Base-by-base conservation (phyloP, 2,113 vertebrate species). In the Ciconia boyciana region DNA sequence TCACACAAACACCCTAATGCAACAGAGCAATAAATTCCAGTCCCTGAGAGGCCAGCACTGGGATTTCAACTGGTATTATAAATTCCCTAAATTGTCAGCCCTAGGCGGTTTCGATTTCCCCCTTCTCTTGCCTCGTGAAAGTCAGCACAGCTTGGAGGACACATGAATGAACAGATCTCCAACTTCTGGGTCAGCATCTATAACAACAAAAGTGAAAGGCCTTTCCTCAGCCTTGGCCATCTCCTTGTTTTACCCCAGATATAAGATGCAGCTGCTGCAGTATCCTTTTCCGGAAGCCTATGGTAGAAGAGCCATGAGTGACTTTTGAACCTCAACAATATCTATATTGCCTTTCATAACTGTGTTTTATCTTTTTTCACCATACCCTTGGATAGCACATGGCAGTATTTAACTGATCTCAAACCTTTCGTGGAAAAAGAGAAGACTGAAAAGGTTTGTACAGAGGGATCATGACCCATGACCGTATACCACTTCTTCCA, bases 11-110 rank as follows among this genome's bases (percentile, higher is more conserved):
- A 96, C 57, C 61, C 39, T 68, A 75, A 48, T 13, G 11, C 60
- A 96, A 52, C 39, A 71, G 26, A 87, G 75, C 65, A 82, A 87
- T 90, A 84, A 94, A 96, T 89, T 89, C 77, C 83, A 87, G 43
- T 57, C 74, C 57, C 48, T 57, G 39, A 64, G 77, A 87, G 65
- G 52, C 48, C 7, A 81, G 13, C 22, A 19, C 1, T 44, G 69
- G 22, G 43, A 55, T 74, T 84, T 84, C 29, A 87, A 87, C n/a
- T 17, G n/a, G 6, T 51, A 36, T 76, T 86, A 66, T 90, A 95
- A 94, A 96, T 92, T 62, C 90, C 55, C 81, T 48, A 78, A 83
- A 66, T 83, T 90, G n/a, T 71, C 77, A 70, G 32, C 16, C 44
- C 16, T 43, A 28, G 49, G 29, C 46, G 57, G 43, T 39, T 90